A percentile compares a stretch with the other conserved stretches of the same genome.
These are phyloP conservation scores for Epinephelus awoara DNA, from an alignment of 2,797 vertebrate genomes.

Conservation along the genomic window DNA sequence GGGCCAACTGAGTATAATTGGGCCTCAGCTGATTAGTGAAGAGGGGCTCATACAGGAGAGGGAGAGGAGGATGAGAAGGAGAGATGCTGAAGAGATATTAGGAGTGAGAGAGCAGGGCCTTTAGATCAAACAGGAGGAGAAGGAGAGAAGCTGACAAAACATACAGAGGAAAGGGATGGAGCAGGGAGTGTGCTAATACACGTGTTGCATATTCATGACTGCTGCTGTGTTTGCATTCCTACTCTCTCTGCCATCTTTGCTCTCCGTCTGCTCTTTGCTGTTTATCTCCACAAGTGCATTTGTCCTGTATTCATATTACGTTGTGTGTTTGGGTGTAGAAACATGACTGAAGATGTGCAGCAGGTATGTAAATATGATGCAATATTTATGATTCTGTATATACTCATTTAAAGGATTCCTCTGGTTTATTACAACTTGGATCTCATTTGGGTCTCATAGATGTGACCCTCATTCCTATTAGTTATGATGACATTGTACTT, in stretches of 20 bases:
- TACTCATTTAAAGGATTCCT: not conserved
- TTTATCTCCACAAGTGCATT: slow-evolving; percentile 18
- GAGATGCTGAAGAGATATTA: slow-evolving; percentile 67
- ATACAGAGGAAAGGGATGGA: slow-evolving; percentile 40
- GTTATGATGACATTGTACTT: not conserved
- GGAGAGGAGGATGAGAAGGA: slow-evolving; percentile 9
- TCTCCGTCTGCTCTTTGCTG: slow-evolving; percentile 3
- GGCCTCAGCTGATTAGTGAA: slow-evolving; percentile 81
- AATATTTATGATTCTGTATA: slow-evolving; percentile 2
- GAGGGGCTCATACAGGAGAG: slow-evolving; percentile 61
- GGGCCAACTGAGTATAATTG: slow-evolving; percentile 84
- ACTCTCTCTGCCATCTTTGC: slow-evolving; percentile 16
- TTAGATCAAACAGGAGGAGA: slow-evolving; percentile 52
- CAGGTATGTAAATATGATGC: not conserved
- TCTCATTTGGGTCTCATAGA: not conserved
- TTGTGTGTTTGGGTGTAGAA: not conserved
- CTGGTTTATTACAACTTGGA: slow-evolving; percentile 1
- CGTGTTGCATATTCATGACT: slow-evolving; percentile 60
- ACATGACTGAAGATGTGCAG: slow-evolving; percentile 7
- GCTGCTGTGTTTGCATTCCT: slow-evolving; percentile 29
- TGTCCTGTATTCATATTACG: slow-evolving; percentile 2
- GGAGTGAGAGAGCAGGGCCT: slow-evolving; percentile 57
- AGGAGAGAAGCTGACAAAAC: slow-evolving; percentile 60
- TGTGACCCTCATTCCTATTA: not conserved
- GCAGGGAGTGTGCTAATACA: slow-evolving; percentile 22